Percentiles rank a stretch among this genome's conserved stretches.
Conservation (phyloP, 2,797 vertebrate species). For the Paguma larvata region DNA sequence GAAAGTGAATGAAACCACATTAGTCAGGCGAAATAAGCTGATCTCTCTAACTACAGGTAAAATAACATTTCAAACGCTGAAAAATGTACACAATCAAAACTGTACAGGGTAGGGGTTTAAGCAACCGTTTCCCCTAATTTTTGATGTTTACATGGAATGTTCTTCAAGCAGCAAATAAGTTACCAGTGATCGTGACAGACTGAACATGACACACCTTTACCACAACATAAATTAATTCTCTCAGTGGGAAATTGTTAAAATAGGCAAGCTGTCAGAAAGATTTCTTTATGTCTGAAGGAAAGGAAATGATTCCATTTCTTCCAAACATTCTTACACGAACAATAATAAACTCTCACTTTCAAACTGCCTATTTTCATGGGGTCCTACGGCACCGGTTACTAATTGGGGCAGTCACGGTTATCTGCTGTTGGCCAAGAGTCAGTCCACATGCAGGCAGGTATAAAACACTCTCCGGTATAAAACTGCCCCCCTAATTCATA, state of each 20-base stretch:
- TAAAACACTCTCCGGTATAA: slow-evolving; percentile 19
- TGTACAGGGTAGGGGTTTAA: slow-evolving; percentile 73
- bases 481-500: background rate
- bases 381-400: background rate
- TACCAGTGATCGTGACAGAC: slow-evolving; percentile 79
- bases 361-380: slow-evolving; percentile 70
- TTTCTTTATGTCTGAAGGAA: slow-evolving; percentile 79
- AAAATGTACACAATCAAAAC: slow-evolving; percentile 81
- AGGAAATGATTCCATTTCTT: slow-evolving; percentile 84
- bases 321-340: slow-evolving; percentile 74
- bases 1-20: slow-evolving; percentile 76
- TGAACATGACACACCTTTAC: slow-evolving; percentile 82
- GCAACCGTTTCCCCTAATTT: slow-evolving; percentile 82
- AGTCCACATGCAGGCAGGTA: background rate
- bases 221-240: slow-evolving; percentile 84
- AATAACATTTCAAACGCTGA: slow-evolving; percentile 83
- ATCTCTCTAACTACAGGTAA: slow-evolving; percentile 83
- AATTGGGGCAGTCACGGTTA: slow-evolving; percentile 63
- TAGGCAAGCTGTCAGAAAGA: slow-evolving; percentile 80
- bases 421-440: slow-evolving; percentile 45
- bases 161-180: slow-evolving; percentile 80
- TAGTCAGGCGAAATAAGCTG: slow-evolving; percentile 76
- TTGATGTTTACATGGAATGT: slow-evolving; percentile 79
- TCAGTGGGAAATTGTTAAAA: slow-evolving; percentile 79
- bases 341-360: slow-evolving; percentile 83